phyloP scores from a whole-genome alignment of 2,888 invertebrate species.

The Buathra laborator region DNA sequence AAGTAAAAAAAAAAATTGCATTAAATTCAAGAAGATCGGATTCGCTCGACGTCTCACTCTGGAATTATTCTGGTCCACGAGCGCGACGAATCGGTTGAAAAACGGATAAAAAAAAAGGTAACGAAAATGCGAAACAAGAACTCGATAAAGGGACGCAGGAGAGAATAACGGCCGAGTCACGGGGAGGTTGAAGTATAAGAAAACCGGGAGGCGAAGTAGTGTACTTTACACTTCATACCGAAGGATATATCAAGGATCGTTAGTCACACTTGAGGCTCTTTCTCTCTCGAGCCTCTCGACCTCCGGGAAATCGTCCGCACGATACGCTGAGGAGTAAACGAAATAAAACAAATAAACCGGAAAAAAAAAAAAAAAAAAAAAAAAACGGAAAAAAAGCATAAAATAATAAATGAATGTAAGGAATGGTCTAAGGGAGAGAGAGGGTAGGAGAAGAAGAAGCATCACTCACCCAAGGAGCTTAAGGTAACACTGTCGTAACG shows the following conservation, averaged over 20 bases:
- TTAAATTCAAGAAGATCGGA: constrained; percentile 7
- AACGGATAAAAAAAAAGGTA: constrained; percentile 14
- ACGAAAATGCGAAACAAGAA: constrained; percentile 41
- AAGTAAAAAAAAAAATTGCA: constrained; percentile 13
- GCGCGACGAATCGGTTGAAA: constrained; percentile 15
- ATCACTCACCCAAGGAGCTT: constrained; percentile 32
- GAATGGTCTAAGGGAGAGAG: background rate
- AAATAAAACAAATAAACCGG: constrained; percentile 17
- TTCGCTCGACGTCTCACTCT: constrained; percentile 58
- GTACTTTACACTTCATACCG: constrained; percentile 41
- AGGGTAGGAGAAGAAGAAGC: constrained; percentile 8
- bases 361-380: constrained; percentile 4
- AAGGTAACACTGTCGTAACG: constrained; percentile 38
- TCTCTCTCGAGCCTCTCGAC: constrained; percentile 6
- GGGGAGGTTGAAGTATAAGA: constrained; percentile 17
- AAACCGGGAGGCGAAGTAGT: constrained; percentile 27
- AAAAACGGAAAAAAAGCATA: constrained; percentile 46
- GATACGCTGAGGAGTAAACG: background rate
- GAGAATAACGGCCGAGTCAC: constrained; percentile 55
- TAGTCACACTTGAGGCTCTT: constrained; percentile 51
- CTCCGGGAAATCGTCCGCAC: constrained; percentile 23
- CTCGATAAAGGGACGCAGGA: constrained; percentile 48
- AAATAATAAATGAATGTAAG: constrained; percentile 56
- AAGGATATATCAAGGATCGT: constrained; percentile 62
- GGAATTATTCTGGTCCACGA: constrained; percentile 17